These are phyloP conservation scores for Pristiophorus japonicus DNA, from an alignment of 2,113 vertebrate species.

Conservation along the genomic window DNA sequence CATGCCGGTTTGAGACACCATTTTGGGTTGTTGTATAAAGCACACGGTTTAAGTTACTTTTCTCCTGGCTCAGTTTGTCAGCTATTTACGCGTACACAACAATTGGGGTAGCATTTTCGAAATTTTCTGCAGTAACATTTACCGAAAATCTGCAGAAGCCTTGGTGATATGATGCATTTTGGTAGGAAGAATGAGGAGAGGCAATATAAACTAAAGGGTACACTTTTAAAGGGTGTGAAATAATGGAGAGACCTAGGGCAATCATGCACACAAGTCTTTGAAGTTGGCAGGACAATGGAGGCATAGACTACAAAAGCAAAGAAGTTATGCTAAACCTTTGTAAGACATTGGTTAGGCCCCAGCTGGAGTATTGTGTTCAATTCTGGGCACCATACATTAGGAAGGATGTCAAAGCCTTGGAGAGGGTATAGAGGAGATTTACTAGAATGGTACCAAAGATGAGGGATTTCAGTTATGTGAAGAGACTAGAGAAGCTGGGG, in stretches of 20 bases:
- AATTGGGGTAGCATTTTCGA: background rate
- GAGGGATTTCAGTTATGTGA: background rate
- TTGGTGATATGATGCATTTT: background rate
- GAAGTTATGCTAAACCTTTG: background rate
- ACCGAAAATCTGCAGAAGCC: background rate
- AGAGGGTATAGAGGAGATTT: background rate
- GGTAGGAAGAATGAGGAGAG: background rate
- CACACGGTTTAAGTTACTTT: too few species aligned
- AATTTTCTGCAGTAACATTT: background rate
- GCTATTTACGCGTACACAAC: too few species aligned
- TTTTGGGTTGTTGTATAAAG: too few species aligned
- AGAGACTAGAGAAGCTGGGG: background rate
- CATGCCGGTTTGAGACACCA: too few species aligned
- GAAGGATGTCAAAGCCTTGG: background rate
- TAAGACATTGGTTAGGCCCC: background rate
- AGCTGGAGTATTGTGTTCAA: background rate
- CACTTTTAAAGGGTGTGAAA: background rate
- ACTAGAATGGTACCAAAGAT: background rate
- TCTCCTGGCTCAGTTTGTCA: too few species aligned
- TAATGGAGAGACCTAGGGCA: background rate
- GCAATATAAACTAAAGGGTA: background rate
- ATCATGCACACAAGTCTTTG: background rate
- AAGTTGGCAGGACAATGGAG: background rate
- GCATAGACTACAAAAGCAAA: background rate
- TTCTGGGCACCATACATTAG: background rate